phyloP scores from a whole-genome alignment of 2,113 vertebrate genomes.

The Dromiciops gliroides region DNA sequence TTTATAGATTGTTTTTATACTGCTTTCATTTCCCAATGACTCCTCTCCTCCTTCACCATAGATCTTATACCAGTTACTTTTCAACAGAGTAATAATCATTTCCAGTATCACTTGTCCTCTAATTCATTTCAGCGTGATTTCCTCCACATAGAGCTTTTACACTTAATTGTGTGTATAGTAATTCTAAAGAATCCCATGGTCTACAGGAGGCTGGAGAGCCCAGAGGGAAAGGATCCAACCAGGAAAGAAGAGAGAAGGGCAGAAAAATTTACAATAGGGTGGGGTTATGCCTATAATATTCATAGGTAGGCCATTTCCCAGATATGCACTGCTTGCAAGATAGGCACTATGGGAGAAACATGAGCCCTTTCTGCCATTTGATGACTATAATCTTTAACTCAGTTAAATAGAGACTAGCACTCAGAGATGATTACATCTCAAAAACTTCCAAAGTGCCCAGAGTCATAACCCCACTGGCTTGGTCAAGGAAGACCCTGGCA shows the following conservation, averaged over 20 bases:
- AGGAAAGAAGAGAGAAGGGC: neutral
- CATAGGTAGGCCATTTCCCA: neutral
- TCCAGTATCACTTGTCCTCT: neutral
- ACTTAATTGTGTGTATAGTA: fast-evolving
- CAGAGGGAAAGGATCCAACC: neutral
- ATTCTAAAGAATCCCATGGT: neutral
- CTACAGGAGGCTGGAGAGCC: neutral
- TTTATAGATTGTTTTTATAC: neutral
- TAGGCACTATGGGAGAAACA: neutral
- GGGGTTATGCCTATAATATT: neutral
- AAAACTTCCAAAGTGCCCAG: neutral
- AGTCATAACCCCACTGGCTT: neutral
- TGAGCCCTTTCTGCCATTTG: neutral
- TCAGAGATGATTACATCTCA: neutral
- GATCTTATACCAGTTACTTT: neutral
- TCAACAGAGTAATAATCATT: neutral
- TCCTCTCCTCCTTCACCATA: neutral
- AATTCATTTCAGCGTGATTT: neutral
- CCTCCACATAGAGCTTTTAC: neutral
- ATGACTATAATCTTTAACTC: neutral
- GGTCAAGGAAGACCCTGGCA: neutral
- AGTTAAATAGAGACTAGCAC: neutral
- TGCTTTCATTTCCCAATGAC: neutral
- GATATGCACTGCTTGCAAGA: neutral
- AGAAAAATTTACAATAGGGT: neutral